These are phyloP conservation scores for Cosmorhoe ocellata DNA, from an alignment of 2,888 invertebrate species.

Conservation along the genomic window DNA sequence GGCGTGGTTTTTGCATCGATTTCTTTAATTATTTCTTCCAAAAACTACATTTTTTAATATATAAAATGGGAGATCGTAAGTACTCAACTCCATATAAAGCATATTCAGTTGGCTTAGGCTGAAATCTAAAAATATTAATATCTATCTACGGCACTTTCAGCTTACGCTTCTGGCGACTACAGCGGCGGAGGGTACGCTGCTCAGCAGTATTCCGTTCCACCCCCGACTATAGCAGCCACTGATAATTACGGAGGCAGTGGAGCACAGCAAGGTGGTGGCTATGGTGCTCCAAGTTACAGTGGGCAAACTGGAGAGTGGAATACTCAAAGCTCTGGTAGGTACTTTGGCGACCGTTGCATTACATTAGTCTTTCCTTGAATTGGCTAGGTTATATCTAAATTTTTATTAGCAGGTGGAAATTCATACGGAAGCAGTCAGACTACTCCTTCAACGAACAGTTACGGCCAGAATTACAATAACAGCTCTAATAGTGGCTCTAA, in stretches of 20 bases:
- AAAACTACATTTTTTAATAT: background rate
- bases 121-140: background rate
- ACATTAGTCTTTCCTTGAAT: background rate
- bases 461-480: slow-evolving; percentile 56
- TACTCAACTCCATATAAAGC: slow-evolving; percentile 11
- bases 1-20: slow-evolving; percentile 32
- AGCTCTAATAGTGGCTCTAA: slow-evolving; percentile 41
- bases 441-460: slow-evolving; percentile 51
- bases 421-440: slow-evolving; percentile 55
- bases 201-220: slow-evolving; percentile 75
- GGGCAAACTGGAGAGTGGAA: slow-evolving; percentile 66
- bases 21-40: background rate
- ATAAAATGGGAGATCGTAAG: slow-evolving; percentile 54
- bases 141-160: slow-evolving; percentile 35
- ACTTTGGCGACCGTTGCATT: background rate
- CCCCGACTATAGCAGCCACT: slow-evolving; percentile 65
- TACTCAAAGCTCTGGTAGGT: slow-evolving; percentile 57
- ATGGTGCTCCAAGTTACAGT: slow-evolving; percentile 54
- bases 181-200: slow-evolving; percentile 67
- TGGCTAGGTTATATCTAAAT: background rate
- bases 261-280: slow-evolving; percentile 56
- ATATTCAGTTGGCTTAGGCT: background rate
- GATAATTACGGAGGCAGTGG: slow-evolving; percentile 64
- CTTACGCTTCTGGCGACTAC: slow-evolving; percentile 68
- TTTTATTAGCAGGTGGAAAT: slow-evolving; percentile 47